Evolutionary conservation across 2,797 vertebrate genomes (phyloP).

Genomic region (Microctenopoma stevenorrisi): DNA sequence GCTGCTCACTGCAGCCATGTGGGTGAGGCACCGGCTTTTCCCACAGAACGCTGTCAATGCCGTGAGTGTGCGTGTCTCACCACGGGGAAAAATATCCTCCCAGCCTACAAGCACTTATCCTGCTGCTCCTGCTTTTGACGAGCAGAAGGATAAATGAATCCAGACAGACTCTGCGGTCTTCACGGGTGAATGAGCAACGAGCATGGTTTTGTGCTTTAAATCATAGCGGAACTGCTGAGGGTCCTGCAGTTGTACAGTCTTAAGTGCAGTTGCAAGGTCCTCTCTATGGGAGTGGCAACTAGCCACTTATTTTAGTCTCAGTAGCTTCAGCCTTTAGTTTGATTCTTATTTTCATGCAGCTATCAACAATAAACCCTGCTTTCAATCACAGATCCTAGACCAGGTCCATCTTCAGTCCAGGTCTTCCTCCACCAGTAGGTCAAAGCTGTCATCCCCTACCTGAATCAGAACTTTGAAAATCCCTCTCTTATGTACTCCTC

Average conservation of each 20-base stretch:
- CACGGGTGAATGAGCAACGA: slow-evolving; percentile 44
- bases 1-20: slow-evolving; percentile 76
- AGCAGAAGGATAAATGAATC: slow-evolving; percentile 44
- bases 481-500: slow-evolving; percentile 7
- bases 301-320: slow-evolving; percentile 32
- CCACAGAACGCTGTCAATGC: slow-evolving; percentile 32
- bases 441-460: background rate
- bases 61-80: slow-evolving; percentile 25
- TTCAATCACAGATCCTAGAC: background rate
- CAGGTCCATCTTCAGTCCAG: too few relatives aligned
- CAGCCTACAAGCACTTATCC: slow-evolving; percentile 34
- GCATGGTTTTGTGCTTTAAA: slow-evolving; percentile 26
- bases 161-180: slow-evolving; percentile 30
- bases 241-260: slow-evolving; percentile 35
- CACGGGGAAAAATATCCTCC: slow-evolving; percentile 10
- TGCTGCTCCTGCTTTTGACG: slow-evolving; percentile 36
- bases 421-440: background rate
- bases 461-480: slow-evolving; percentile 17
- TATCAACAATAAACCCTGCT: background rate
- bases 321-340: background rate
- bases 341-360: slow-evolving; percentile 4
- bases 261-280: slow-evolving; percentile 53
- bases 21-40: slow-evolving; percentile 77
- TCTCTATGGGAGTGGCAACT: slow-evolving; percentile 62
- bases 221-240: slow-evolving; percentile 5